Conservation (phyloP, 92 coral and sea anemone species). For the Palythoa caribaeorum region DNA sequence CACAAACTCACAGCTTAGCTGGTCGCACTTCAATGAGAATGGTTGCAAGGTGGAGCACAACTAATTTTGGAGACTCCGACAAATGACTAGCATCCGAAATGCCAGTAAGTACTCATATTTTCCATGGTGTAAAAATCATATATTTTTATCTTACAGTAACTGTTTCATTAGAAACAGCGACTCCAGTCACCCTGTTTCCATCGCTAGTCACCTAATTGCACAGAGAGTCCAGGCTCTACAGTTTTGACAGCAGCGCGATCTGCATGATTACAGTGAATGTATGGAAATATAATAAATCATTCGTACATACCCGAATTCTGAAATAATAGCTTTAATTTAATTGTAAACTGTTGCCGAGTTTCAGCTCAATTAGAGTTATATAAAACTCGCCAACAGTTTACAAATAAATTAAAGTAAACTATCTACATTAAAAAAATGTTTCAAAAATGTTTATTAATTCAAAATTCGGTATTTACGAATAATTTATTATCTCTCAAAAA, state of each 20-base stretch:
- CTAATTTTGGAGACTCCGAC: conserved; percentile 6
- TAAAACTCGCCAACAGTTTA: conserved; percentile 4
- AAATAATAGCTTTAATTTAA: conserved; percentile 1
- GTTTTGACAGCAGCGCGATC: conserved; percentile 7
- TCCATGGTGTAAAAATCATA: background rate
- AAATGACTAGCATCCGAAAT: background rate
- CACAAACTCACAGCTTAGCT: conserved; percentile 5
- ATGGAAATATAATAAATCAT: conserved; percentile 1
- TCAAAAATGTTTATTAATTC: conserved; percentile 1
- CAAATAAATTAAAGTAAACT: conserved; percentile 1
- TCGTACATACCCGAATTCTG: conserved; percentile 6
- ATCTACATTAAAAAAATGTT: conserved; percentile 1
- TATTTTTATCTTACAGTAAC: background rate
- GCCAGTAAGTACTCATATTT: background rate
- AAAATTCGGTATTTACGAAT: conserved; percentile 2
- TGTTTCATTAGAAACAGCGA: conserved; percentile 4
- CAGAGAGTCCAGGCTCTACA: conserved; percentile 7
- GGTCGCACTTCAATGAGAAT: conserved; percentile 6
- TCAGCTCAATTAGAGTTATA: conserved; percentile 3
- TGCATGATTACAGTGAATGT: conserved; percentile 4
- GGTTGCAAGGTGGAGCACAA: conserved; percentile 7
- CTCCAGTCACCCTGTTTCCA: conserved; percentile 7
- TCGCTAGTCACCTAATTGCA: conserved; percentile 6
- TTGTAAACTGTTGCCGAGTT: conserved; percentile 5
- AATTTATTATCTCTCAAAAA: conserved; percentile 1